Conservation (phyloP, 2,797 vertebrate species). For the Sebastes diaconus region DNA sequence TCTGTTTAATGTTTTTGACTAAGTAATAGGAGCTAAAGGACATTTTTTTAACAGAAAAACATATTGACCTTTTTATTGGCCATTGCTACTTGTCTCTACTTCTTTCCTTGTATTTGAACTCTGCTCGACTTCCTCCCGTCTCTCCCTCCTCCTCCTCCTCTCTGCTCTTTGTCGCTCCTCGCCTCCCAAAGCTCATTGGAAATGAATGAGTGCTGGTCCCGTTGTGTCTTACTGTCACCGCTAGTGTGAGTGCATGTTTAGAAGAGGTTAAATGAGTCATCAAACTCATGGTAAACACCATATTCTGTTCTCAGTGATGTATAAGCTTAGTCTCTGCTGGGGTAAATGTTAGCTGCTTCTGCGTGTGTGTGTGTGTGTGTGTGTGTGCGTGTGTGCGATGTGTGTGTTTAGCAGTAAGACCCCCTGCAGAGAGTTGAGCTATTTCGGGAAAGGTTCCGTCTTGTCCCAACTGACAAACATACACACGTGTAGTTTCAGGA, state of each 20-base stretch:
- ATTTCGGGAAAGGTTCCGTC: slow-evolving; percentile 3
- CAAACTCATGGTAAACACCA: neutral
- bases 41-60: neutral
- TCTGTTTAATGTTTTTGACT: neutral
- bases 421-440: slow-evolving; percentile 5
- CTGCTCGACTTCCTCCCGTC: neutral
- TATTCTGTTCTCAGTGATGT: neutral
- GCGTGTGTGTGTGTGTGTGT: neutral
- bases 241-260: neutral
- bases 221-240: neutral
- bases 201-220: slow-evolving; percentile 7
- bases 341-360: neutral
- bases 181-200: slow-evolving; percentile 6
- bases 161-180: neutral
- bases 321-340: neutral
- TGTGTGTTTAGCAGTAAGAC: neutral
- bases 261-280: slow-evolving; percentile 3
- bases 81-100: neutral
- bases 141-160: slow-evolving; percentile 10
- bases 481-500: slow-evolving; percentile 2
- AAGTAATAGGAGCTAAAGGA: neutral
- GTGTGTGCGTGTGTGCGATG: neutral
- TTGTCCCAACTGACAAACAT: too few relatives aligned
- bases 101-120: neutral
- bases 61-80: neutral